phyloP scores from a whole-genome alignment of 2,113 vertebrate genomes.

The Ardeotis arabs region DNA sequence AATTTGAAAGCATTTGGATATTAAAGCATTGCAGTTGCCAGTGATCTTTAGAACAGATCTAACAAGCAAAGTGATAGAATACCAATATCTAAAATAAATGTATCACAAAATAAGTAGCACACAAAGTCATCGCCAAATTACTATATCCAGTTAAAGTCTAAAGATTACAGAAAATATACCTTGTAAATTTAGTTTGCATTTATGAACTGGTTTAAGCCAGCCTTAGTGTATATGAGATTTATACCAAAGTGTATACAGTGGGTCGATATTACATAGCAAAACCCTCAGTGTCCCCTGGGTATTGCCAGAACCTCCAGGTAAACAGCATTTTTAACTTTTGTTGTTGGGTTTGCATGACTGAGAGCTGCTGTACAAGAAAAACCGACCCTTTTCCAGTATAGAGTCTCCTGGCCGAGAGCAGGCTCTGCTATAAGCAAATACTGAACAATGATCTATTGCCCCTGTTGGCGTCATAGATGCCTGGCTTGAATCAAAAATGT shows the following conservation, averaged over 20 bases:
- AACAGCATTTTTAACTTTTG: neutral
- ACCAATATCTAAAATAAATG: neutral
- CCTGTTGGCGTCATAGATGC: neutral
- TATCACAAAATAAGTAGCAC: neutral
- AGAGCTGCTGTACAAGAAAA: neutral
- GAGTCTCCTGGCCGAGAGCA: neutral
- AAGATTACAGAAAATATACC: neutral
- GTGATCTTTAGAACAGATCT: neutral
- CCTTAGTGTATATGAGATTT: neutral
- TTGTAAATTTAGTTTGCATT: neutral
- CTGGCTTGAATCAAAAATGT: slow-evolving; percentile 10
- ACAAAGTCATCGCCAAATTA: neutral
- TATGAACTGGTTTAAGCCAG: neutral
- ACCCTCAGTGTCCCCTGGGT: neutral
- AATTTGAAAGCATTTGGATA: neutral
- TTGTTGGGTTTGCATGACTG: neutral
- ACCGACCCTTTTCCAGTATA: neutral
- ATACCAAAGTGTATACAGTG: neutral
- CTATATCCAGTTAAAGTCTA: neutral
- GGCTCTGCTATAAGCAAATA: neutral
- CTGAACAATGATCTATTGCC: slow-evolving; percentile 10
- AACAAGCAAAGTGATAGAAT: neutral
- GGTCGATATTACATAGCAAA: neutral
- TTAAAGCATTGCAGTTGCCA: neutral
- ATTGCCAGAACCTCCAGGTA: neutral